A percentile compares a stretch with the other conserved stretches of the same genome.
Conservation (phyloP, 1,140 invertebrate genomes). For the Sycophila sp. region DNA sequence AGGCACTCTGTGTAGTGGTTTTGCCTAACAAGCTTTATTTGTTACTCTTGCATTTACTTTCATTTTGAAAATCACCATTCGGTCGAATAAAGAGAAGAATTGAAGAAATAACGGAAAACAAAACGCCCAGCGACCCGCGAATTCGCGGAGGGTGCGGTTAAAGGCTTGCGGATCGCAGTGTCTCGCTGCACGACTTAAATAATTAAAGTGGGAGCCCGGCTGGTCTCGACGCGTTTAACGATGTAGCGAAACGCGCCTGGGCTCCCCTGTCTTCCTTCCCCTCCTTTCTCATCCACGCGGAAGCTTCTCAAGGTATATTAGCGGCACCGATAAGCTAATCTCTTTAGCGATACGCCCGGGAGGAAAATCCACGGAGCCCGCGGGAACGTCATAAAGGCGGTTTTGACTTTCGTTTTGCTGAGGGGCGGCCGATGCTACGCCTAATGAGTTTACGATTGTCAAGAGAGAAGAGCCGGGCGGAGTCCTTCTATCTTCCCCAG, state of each 20-base stretch:
- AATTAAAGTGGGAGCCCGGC: constrained; percentile 20
- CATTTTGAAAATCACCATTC: no score
- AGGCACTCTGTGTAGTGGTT: no score
- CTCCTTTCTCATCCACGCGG: background rate
- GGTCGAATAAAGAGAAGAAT: no score
- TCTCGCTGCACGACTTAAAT: constrained; percentile 8
- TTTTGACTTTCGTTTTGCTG: constrained; percentile 15
- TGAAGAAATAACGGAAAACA: no score
- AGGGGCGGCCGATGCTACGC: background rate
- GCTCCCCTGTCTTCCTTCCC: background rate
- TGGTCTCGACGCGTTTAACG: constrained; percentile 22
- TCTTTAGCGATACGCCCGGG: constrained; percentile 30
- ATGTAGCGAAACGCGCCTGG: constrained; percentile 19
- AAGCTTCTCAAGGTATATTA: constrained; percentile 8
- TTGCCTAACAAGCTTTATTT: no score
- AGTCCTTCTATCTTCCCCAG: background rate
- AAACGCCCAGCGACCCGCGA: no score
- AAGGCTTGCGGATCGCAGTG: background rate
- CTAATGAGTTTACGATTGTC: constrained; percentile 30
- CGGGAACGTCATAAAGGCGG: background rate
- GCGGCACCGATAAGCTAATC: constrained; percentile 33
- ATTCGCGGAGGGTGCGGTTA: no score
- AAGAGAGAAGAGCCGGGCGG: background rate
- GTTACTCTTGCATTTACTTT: background rate
- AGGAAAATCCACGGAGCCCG: background rate